Evolutionary conservation across 2,888 invertebrate genomes (phyloP), one percentile per base, ranked within the genome.

Genomic region (Micoletzkya japonica): DNA sequence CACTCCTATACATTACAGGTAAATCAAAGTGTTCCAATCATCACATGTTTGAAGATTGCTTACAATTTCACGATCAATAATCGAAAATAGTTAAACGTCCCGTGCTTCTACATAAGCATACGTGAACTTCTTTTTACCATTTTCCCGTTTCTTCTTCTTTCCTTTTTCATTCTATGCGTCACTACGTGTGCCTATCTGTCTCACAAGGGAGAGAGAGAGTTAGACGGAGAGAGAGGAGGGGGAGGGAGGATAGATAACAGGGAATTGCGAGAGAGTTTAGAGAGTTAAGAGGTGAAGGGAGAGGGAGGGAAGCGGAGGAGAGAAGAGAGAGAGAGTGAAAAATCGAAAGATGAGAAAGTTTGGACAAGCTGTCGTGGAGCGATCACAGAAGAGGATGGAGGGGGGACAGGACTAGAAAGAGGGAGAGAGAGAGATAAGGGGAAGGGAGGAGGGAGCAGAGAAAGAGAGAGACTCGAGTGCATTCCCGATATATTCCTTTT

Each of bases 391-490:
- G 44, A 44, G 20, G 44, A 44, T 10, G 44, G 44, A 34, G 17
- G 49, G 24, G 30, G 24, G 32, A 60, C 10, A 20, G 39, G 17
- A 7, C n/a, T 24, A 26, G n/a, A n/a, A 20, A 3, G 10, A 26
- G 28, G 26, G 64, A 37, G 34, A 6, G 36, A 58, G 58, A 34
- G 58, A 52, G 6, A 24, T n/a, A 60, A 52, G 37, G 36, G 32
- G 66, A 54, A 28, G 30, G 10, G 17, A 36, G 17, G 36, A 20
- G 54, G 39, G 52, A 52, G 10, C n/a, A 52, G 52, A 52, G 52
- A 52, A 52, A 52, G 24, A 52, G 52, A 52, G 52, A 52, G 61
- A 32, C 24, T 28, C 36, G 24, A 28, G 44, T 10, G 10, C n/a
- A n/a, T n/a, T n/a, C n/a, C n/a, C n/a, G n/a, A n/a, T n/a, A n/a